These are phyloP conservation scores for Melanostoma scalare DNA, from an alignment of 2,888 invertebrate species.

Conservation along the genomic window DNA sequence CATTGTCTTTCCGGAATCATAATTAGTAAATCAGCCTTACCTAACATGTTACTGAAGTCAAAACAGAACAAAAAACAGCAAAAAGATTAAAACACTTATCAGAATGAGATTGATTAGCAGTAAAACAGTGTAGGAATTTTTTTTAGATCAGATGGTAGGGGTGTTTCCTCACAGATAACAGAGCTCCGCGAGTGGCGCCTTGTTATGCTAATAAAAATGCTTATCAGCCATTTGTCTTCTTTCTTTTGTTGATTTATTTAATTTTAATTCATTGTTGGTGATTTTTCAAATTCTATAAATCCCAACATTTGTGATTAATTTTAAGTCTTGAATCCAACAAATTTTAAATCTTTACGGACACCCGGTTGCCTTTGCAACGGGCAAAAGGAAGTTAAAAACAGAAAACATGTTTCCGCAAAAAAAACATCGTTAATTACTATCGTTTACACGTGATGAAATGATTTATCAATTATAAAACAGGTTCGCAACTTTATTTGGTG, in stretches of 20 bases:
- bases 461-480: neutral
- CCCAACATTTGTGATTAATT: neutral
- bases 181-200: neutral
- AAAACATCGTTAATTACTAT: neutral
- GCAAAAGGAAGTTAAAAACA: constrained; percentile 1
- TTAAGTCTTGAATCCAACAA: neutral
- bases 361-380: neutral
- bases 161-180: neutral
- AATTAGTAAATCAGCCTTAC: too few relatives aligned
- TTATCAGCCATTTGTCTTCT: neutral
- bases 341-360: neutral
- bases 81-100: too few relatives aligned
- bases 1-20: too few relatives aligned
- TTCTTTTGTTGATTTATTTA: neutral
- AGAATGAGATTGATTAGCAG: too few relatives aligned
- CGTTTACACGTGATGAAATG: neutral
- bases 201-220: constrained; percentile 23
- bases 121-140: constrained; percentile 11
- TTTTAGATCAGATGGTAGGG: constrained; percentile 18
- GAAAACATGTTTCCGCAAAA: neutral
- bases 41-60: too few relatives aligned
- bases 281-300: too few relatives aligned
- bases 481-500: constrained; percentile 14
- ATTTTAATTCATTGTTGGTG: neutral
- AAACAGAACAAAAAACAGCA: neutral